Base-by-base conservation (phyloP, 2,888 invertebrate genomes). In the Cepaea hortensis region DNA sequence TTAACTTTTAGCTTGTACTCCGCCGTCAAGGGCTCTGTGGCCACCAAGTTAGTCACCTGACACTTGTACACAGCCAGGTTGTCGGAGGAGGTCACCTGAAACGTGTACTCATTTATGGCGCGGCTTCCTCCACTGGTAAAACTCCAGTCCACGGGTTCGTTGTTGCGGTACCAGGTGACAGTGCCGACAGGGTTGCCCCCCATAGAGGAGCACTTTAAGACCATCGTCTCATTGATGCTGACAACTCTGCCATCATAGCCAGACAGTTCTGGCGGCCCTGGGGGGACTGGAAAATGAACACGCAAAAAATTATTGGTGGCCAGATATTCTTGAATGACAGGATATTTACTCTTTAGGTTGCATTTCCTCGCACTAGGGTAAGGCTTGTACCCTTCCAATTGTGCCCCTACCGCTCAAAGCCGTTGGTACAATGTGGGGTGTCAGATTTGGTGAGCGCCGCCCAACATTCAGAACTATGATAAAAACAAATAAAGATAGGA, bases 131-230 rank as follows among this genome's bases (percentile, higher is more conserved):
- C 94, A 87, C 96, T 97, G 90, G 96, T 96, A 94, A 97, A 98
- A 9, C 97, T 97, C 96, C 97, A 97, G 72, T 97, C 96, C 84
- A 98, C 97, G 94, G 97, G 97, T 91, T 97, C 97, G 61, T 97
- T 97, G 93, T 98, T 98, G 94, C 97, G 97, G 95, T 97, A 98
- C 98, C 94, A 98, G 75, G 91, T 91, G 3, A 94, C 92, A 80
- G 91, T 91, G n/a, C 99, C 98, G 15, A 98, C 97, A 5, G 99
- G 99, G 95, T 99, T 99, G 0, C 99, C 99, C 5, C 99, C 98
- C 50, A 97, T 96, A 88, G 98, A 98, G 86, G 97, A 96, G 95
- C 99, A 99, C 88, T 97, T 96, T 91, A 99, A 96, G 92, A 97
- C 97, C n/a, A 98, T 96, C 85, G 96, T 97, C 95, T 98, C 98